Base-by-base conservation (phyloP, 2,888 invertebrate genomes). In the Scaptodrosophila latifasciaeformis region DNA sequence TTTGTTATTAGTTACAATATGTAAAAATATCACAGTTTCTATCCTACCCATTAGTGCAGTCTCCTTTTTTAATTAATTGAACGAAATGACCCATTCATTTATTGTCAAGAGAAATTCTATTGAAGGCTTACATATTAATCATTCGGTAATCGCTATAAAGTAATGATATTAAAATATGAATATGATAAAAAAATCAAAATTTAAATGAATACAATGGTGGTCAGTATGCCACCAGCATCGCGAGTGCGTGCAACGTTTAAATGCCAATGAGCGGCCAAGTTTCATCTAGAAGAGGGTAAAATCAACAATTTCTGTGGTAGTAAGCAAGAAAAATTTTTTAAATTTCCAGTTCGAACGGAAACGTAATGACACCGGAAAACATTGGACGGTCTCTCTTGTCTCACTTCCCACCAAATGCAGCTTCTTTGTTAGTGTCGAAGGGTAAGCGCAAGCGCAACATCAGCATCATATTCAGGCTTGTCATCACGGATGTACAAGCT, bases 341-440 rank as follows among this genome's bases (percentile, higher is more conserved):
- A 75, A 75, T 75, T 75, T 78, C 75, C 81, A 75, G 65, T 62
- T 75, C 65, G 65, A 75, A 77, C 81, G 75, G 75, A 75, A 80
- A 62, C 61, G 67, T 78, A 77, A 80, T 75, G 75, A 75, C 78
- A 65, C 81, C 78, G 75, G 75, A 75, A 75, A 58, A 77, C 80
- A 72, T 79, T 72, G 72, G 79, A 67, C 54, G 58, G 51, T 58
- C 53, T 9, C 18, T 5, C 5, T 37, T 18, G 9, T 27, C 27
- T 13, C 17, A 30, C 17, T 31, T 15, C 12, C 37, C 27, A 13
- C 39, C 48, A 27, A 43, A 31, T 29, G 57, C 19, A 27, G 45
- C 12, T 34, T 17, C 35, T n/a, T n/a, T 39, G 34, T 46, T 46
- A 18, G 45, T 17, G 15, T 13, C 3, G 13, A 24, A 15, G 42